Percentiles rank a stretch among this genome's conserved stretches.
phyloP scores from a whole-genome alignment of 2,113 vertebrate species.

The Platanista minor region DNA sequence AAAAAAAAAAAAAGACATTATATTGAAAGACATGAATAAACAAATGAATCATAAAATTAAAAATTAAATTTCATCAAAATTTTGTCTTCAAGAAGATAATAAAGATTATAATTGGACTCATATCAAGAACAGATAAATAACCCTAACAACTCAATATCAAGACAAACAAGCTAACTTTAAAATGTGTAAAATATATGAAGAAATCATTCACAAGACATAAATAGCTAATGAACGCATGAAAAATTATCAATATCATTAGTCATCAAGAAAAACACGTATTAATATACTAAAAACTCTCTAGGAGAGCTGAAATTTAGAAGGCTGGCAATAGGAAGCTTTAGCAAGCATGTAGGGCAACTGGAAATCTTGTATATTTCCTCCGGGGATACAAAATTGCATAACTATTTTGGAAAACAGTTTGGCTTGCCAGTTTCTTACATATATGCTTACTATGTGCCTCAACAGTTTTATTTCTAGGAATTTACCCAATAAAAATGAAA shows the following conservation, averaged over 20 bases:
- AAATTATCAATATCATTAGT: not conserved
- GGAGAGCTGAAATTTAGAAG: not conserved
- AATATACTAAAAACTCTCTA: not conserved
- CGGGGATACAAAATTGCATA: not conserved
- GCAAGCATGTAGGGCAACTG: not conserved
- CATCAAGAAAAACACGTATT: not conserved
- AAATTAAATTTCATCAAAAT: not conserved
- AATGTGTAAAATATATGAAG: not conserved
- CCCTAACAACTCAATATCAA: not conserved
- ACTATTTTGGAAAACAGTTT: not conserved
- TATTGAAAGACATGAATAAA: not conserved
- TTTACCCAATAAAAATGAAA: not conserved
- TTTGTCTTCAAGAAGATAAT: not conserved
- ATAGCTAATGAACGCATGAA: not conserved
- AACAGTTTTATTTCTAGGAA: not conserved
- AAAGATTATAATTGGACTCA: not conserved
- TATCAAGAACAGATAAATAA: conserved; percentile 4
- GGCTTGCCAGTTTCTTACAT: not conserved
- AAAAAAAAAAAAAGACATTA: too few species aligned
- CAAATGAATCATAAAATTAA: not conserved
- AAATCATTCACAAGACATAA: not conserved
- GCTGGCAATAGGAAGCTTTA: not conserved
- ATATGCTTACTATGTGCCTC: not conserved
- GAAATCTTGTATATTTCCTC: not conserved
- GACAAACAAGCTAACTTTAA: not conserved